Percentiles rank a stretch among this genome's conserved stretches.
phyloP scores from a whole-genome alignment of 2,797 vertebrate genomes.

The Natrix natrix region DNA sequence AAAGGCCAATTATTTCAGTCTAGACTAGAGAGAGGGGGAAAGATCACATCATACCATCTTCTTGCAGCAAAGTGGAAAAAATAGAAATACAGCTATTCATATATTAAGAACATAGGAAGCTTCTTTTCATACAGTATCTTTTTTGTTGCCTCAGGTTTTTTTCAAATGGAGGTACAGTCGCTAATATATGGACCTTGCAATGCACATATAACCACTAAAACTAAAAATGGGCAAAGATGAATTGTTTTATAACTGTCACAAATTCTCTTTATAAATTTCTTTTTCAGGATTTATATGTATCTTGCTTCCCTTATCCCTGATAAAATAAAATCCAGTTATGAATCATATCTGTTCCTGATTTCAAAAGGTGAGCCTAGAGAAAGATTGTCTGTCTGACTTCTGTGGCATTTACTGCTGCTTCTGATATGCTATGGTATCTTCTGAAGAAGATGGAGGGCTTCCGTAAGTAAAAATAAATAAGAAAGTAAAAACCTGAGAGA shows the following conservation, averaged over 20 bases:
- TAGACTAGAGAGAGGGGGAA: neutral
- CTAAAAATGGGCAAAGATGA: neutral
- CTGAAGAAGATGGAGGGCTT: neutral
- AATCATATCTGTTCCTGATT: neutral
- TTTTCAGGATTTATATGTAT: neutral
- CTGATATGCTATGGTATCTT: neutral
- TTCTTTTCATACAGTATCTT: neutral
- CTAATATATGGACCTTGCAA: neutral
- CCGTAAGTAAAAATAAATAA: neutral
- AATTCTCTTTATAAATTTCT: neutral
- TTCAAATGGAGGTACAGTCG: neutral
- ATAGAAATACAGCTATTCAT: neutral
- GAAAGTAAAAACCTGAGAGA: neutral
- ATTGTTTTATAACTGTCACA: neutral
- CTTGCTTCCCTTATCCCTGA: neutral
- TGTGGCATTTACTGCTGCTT: neutral
- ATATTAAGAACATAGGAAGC: neutral
- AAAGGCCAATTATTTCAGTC: neutral
- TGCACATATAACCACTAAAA: neutral
- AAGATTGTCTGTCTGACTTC: conserved; percentile 1
- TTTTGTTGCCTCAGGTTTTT: neutral
- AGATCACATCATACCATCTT: neutral
- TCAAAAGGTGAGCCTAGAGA: neutral
- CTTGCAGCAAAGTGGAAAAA: neutral
- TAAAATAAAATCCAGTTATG: neutral